Percentiles rank a stretch among this genome's conserved stretches.
phyloP scores from a whole-genome alignment of 2,113 vertebrate genomes.

The Ophthalmolycus amberensis region DNA sequence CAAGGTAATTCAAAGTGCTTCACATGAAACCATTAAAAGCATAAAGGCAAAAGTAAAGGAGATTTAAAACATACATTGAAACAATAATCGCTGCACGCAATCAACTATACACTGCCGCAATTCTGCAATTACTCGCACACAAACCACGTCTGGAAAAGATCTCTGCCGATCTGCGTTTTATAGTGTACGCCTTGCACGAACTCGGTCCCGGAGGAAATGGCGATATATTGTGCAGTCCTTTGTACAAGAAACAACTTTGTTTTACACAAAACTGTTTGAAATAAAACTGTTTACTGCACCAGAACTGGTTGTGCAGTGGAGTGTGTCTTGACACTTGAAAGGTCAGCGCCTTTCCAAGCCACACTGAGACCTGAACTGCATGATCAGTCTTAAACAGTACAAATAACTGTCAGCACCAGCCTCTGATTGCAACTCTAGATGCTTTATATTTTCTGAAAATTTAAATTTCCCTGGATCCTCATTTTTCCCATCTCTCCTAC shows the following conservation, averaged over 20 bases:
- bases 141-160: too few relatives aligned
- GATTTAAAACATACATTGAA: too few relatives aligned
- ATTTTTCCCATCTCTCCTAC: neutral
- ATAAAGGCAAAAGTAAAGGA: too few relatives aligned
- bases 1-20: too few relatives aligned
- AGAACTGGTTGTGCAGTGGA: slow-evolving; percentile 44
- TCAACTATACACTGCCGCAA: too few relatives aligned
- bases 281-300: neutral
- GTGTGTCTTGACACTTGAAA: slow-evolving; percentile 42
- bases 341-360: slow-evolving; percentile 43
- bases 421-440: neutral
- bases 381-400: slow-evolving; percentile 28
- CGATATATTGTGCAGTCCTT: too few relatives aligned
- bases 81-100: too few relatives aligned
- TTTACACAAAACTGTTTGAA: neutral
- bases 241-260: neutral
- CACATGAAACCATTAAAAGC: too few relatives aligned
- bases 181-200: too few relatives aligned
- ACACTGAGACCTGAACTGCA: slow-evolving; percentile 13
- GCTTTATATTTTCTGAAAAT: neutral
- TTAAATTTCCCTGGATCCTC: neutral
- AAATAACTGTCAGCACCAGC: slow-evolving; percentile 16
- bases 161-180: too few relatives aligned
- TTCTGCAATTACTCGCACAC: too few relatives aligned
- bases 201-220: too few relatives aligned